Base-by-base conservation (phyloP, 2,888 invertebrate genomes). In the Spialia ferax region DNA sequence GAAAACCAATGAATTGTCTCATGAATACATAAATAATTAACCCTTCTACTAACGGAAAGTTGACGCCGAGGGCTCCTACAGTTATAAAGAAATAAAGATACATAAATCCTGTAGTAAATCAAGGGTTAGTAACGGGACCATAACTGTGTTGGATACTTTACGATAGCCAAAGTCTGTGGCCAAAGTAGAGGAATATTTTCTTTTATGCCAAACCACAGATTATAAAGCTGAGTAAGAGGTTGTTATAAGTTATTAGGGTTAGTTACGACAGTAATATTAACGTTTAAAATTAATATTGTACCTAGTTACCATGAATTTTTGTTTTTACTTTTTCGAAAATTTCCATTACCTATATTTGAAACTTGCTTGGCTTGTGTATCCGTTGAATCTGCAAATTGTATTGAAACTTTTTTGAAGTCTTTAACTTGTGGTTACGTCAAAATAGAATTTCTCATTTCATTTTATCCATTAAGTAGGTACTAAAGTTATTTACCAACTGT, bases 21-120 rank as follows among this genome's bases (percentile, higher is more conserved):
- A 76, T 81, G 79, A 84, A 87, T 85, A 81, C 80, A 73, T 82
- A 84, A 84, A 73, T 82, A 84, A 84, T 88, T 75, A 80, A 74
- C 69, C 72, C 75, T 79, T 73, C 76, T 67, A 76, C 5, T 68
- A 74, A 72, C 73, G 73, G 75, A 65, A 68, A 55, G n/a, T 32
- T 23, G 73, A 13, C 29, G 13, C 55, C 42, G 22, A 57, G 60
- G 50, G 38, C n/a, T n/a, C n/a, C 1, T 15, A 15, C 42, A 7
- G 57, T 35, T 23, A 26, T 81, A 81, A 81, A 79, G 78, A 70
- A 69, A 71, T 74, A 75, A 75, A 73, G 75, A 73, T 70, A 52
- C 76, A 73, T 70, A 52, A 63, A 48, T 7, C 20, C 72, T 71
- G 69, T 68, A 66, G 74, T 83, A 85, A 83, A 82, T 78, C 72